Conservation (phyloP, 2,797 vertebrate species). For the Siniperca undulata region DNA sequence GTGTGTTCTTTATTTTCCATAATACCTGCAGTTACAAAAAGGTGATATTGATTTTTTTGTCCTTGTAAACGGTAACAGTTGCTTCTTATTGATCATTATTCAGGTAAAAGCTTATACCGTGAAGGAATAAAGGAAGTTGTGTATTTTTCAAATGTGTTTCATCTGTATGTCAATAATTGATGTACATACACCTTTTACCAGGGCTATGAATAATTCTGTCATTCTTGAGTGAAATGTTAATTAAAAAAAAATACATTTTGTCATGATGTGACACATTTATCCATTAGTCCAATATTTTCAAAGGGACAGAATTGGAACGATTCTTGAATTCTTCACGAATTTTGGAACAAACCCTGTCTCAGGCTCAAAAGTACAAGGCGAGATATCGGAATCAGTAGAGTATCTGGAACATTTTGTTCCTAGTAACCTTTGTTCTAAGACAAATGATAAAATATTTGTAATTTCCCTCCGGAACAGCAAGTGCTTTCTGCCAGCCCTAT, state of each 20-base stretch:
- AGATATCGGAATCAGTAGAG: conserved; percentile 1
- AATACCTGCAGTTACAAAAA: conserved; percentile 13
- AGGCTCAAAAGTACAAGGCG: background rate
- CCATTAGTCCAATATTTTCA: background rate
- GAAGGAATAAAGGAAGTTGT: background rate
- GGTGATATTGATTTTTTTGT: background rate
- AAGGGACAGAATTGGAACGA: background rate
- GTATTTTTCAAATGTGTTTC: background rate
- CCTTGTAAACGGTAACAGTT: background rate
- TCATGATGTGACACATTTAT: background rate
- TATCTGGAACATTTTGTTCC: background rate
- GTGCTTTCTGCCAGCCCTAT: background rate
- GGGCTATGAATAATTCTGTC: background rate
- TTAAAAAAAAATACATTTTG: background rate
- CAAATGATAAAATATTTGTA: background rate
- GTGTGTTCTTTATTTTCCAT: background rate
- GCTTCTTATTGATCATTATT: conserved; percentile 2
- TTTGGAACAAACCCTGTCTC: background rate
- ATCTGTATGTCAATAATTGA: background rate
- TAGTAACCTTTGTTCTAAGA: background rate
- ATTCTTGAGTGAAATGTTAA: background rate
- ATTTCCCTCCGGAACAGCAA: background rate
- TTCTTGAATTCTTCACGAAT: no score
- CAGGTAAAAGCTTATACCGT: background rate
- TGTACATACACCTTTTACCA: background rate